Evolutionary conservation across 2,888 invertebrate species (phyloP).

Genomic region (Lottia scabra): DNA sequence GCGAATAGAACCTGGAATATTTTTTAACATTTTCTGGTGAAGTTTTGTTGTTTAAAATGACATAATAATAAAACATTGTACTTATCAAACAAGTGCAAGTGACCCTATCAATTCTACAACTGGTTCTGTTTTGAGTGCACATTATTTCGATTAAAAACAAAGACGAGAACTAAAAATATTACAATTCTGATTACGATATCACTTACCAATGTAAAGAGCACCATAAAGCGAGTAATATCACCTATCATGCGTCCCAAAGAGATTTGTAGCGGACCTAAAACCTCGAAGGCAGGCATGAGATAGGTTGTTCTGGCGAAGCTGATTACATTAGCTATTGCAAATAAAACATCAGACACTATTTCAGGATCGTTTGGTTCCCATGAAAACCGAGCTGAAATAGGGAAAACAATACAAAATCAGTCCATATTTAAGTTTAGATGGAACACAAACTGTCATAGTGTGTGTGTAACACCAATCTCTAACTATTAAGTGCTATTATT

Average conservation of each 20-base stretch:
- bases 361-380: constrained; percentile 69
- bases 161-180: background rate
- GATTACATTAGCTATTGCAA: constrained; percentile 69
- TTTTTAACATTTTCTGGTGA: too few species aligned
- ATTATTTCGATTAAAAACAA: background rate
- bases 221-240: constrained; percentile 69
- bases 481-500: too few species aligned
- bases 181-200: background rate
- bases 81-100: too few species aligned
- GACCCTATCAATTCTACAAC: too few species aligned
- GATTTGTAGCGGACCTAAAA: constrained; percentile 68
- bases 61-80: too few species aligned
- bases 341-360: constrained; percentile 68
- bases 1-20: constrained; percentile 66
- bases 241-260: constrained; percentile 69
- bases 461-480: too few species aligned
- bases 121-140: background rate
- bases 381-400: constrained; percentile 64
- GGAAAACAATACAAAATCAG: too few species aligned
- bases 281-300: constrained; percentile 70
- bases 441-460: too few species aligned
- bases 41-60: too few species aligned
- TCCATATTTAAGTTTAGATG: too few species aligned
- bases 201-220: constrained; percentile 67
- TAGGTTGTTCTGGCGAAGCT: constrained; percentile 69